Evolutionary conservation across 2,888 invertebrate genomes (phyloP), one percentile per base, ranked within the genome.

Genomic region (Physocephala rufipes): DNA sequence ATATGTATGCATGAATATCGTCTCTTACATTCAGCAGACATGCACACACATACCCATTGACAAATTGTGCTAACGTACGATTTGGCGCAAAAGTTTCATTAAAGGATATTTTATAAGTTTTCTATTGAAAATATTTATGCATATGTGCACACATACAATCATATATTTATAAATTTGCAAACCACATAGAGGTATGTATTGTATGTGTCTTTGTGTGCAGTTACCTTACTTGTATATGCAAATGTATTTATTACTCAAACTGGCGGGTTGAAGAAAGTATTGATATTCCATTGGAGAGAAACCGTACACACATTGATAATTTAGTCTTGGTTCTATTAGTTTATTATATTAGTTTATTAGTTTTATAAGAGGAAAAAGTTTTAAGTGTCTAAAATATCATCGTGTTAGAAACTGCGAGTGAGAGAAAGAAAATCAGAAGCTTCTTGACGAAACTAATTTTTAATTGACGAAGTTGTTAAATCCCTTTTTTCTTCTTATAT

Each of bases 401-500:
- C 15, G 58, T n/a, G n/a, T n/a, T n/a, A n/a, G n/a, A n/a, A n/a
- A n/a, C n/a, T n/a, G n/a, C n/a, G n/a, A n/a, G n/a, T n/a, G n/a
- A n/a, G n/a, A 58, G 26, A 58, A 24, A 5, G 36, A 58, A 67
- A 59, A 9, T 43, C 55, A 16, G 51, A 19, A 53, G 24, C 19
- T 55, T 36, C 43, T 19, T 43, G 15, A 58, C 24, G 26, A 65
- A 30, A 66, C 43, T 16, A n/a, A 49, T 15, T 67, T 67, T 67
- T 67, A 67, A 67, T 67, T 67, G 67, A 49, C 59, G 26, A 28
- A 67, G n/a, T n/a, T n/a, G n/a, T n/a, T n/a, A n/a, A n/a, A n/a
- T n/a, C n/a, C n/a, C n/a, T n/a, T n/a, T n/a, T n/a, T n/a, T n/a
- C n/a, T n/a, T n/a, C n/a, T n/a, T n/a, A n/a, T n/a, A 28, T 9